A percentile compares a stretch with the other conserved stretches of the same genome.
phyloP scores from a whole-genome alignment of 1,140 invertebrate species.

The Achatina immaculata region DNA sequence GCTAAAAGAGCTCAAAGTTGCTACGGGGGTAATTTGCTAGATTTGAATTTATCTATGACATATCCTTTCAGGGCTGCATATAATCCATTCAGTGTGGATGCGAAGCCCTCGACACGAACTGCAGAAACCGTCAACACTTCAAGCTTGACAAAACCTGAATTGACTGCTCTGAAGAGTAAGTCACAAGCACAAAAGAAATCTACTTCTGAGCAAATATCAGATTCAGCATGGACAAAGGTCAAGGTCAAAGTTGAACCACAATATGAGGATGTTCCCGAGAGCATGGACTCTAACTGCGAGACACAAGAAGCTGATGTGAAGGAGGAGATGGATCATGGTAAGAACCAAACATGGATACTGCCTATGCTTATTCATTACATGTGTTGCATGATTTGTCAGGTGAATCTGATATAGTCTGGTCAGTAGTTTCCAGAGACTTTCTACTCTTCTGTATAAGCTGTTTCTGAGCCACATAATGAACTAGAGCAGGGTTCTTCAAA shows the following conservation, averaged over 20 bases:
- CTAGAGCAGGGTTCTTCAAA: too few species aligned
- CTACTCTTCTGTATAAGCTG: too few species aligned
- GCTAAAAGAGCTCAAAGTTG: too few species aligned
- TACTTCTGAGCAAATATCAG: too few species aligned
- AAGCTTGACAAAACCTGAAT: constrained; percentile 6
- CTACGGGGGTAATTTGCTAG: neutral
- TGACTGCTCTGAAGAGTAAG: neutral
- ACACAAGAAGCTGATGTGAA: constrained; percentile 2
- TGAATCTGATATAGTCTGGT: too few species aligned
- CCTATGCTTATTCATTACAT: too few species aligned
- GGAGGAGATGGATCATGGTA: neutral
- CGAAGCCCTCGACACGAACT: neutral
- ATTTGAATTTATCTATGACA: neutral
- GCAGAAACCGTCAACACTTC: neutral
- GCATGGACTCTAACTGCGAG: neutral
- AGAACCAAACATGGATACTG: too few species aligned
- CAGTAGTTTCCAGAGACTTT: too few species aligned
- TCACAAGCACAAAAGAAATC: neutral
- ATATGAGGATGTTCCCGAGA: constrained; percentile 1
- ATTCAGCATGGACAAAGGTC: neutral
- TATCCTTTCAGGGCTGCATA: neutral
- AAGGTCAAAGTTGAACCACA: neutral
- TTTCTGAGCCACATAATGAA: too few species aligned
- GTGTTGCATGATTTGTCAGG: too few species aligned
- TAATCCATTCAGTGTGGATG: constrained; percentile 30